These are phyloP conservation scores for human (Homo sapiens) DNA, from an alignment of 2,113 vertebrate genomes.

Conservation along the genomic window GRCh38 chr22:34764001-34764500, in stretches of 20 bases:
- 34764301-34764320: not conserved
- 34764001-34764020: not conserved
- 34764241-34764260: too few relatives aligned
- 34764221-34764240: not conserved
- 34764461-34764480: conserved; percentile 75
- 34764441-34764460: conserved; percentile 65
- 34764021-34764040: not conserved
- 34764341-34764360: not conserved
- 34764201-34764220: not conserved
- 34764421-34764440: conserved; percentile 27
- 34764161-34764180: not conserved
- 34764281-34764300: not conserved
- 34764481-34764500: conserved; percentile 82
- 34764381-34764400: not conserved
- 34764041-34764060: not conserved
- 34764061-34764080: not conserved
- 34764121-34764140: not conserved
- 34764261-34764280: too few relatives aligned
- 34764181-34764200: not conserved
- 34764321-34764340: rapidly evolving
- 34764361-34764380: not conserved
- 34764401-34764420: not conserved
- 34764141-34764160: not conserved
- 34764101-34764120: not conserved
- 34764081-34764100: not conserved